A percentile compares a stretch with the other conserved stretches of the same genome.
These are phyloP conservation scores for Paraescarpia echinospica DNA, from an alignment of 1,140 invertebrate genomes.

Conservation along the genomic window DNA sequence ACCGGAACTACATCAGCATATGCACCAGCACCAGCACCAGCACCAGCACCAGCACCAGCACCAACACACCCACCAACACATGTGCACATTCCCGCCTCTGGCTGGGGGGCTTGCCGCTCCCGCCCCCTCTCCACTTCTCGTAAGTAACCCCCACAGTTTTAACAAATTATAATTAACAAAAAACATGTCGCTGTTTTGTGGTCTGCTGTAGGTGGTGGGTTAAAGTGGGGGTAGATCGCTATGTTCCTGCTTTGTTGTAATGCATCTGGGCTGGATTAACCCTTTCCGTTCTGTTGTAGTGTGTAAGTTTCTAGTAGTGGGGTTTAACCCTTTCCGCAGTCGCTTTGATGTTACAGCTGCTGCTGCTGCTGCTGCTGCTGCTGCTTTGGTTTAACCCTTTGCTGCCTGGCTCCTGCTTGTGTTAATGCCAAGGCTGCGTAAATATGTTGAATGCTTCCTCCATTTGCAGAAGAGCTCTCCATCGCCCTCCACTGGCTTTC, in stretches of 20 bases:
- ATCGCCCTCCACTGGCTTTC: not conserved
- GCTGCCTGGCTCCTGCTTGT: not conserved
- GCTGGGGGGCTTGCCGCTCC: conserved; percentile 68
- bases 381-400: not conserved
- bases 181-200: conserved; percentile 35
- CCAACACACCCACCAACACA: conserved; percentile 80
- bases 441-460: conserved; percentile 1
- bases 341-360: not conserved
- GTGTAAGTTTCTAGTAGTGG: not conserved
- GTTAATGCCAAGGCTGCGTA: not conserved
- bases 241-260: conserved; percentile 16
- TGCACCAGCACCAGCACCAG: conserved; percentile 76
- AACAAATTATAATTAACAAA: conserved; percentile 22
- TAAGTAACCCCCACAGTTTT: conserved; percentile 46
- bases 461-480: not conserved
- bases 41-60: conserved; percentile 83
- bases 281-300: not conserved
- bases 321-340: not conserved
- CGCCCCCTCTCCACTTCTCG: conserved; percentile 71
- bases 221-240: conserved; percentile 1
- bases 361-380: not conserved
- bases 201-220: not conserved
- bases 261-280: not conserved
- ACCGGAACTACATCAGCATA: conserved; percentile 74
- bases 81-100: conserved; percentile 30